Conservation (phyloP, 92 coral and sea anemone genomes). For the Isaurus tuberculatus region DNA sequence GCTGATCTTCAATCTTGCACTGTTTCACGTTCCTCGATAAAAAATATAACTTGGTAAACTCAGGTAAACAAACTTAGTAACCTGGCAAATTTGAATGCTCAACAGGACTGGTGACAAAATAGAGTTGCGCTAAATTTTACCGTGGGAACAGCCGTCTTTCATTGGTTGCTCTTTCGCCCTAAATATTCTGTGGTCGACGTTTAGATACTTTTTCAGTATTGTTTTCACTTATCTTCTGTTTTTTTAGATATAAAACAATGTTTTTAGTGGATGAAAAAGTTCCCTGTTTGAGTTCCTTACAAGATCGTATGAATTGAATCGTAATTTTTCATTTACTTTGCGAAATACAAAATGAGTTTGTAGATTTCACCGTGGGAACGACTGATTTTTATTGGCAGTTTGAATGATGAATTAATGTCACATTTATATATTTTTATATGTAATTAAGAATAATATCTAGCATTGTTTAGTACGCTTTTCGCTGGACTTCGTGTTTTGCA, state of each 20-base stretch:
- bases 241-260: too few species aligned
- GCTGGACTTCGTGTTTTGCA: not conserved
- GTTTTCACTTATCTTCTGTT: not conserved
- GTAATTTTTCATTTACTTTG: not conserved
- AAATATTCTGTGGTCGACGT: not conserved
- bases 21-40: not conserved
- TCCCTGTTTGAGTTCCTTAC: not conserved
- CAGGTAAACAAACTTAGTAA: constrained; percentile 27
- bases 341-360: not conserved
- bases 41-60: not conserved
- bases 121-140: too few species aligned
- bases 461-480: constrained; percentile 24
- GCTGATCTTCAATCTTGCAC: constrained; percentile 3
- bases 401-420: too few species aligned
- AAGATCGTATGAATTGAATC: not conserved
- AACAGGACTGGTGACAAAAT: too few species aligned
- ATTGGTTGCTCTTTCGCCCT: not conserved
- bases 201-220: not conserved
- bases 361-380: not conserved
- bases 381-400: not conserved
- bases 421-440: not conserved
- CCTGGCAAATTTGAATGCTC: constrained; percentile 1
- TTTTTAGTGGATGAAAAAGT: too few species aligned
- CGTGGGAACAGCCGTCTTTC: too few species aligned
- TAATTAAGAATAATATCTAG: constrained; percentile 1